Percentiles rank a stretch among this genome's conserved stretches.
Conservation (phyloP, 2,888 invertebrate species). For the Acleris sparsana region DNA sequence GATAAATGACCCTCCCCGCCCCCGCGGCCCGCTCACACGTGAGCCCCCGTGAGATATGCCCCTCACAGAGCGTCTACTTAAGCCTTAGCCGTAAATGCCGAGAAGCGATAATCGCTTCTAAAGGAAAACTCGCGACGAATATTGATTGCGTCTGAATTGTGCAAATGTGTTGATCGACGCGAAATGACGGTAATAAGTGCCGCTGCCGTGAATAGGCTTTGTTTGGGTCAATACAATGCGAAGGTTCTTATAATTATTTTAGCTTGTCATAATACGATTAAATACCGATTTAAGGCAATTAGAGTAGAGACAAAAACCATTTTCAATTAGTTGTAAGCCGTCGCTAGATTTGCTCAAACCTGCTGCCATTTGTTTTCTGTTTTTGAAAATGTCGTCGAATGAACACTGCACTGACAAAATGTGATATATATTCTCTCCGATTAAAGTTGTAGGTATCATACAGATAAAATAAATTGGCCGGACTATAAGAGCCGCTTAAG, state of each 20-base stretch:
- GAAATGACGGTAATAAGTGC: neutral
- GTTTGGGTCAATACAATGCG: neutral
- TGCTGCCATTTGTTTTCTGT: too few species aligned
- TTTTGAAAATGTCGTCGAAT: too few species aligned
- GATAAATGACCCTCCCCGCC: conserved; percentile 80
- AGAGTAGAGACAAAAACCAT: too few species aligned
- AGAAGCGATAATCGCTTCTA: conserved; percentile 70
- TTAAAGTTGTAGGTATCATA: too few species aligned
- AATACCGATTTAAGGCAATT: too few species aligned
- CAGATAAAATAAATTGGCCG: too few species aligned
- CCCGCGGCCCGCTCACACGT: conserved; percentile 70
- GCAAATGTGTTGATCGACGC: conserved; percentile 32
- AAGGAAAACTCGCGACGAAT: conserved; percentile 66
- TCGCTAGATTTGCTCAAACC: too few species aligned
- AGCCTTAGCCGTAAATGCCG: conserved; percentile 64
- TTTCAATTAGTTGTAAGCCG: too few species aligned
- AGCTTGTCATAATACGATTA: too few species aligned
- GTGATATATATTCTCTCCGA: too few species aligned
- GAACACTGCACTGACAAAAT: too few species aligned
- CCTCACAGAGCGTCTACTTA: conserved; percentile 68
- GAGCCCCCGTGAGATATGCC: conserved; percentile 73
- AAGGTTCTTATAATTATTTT: neutral
- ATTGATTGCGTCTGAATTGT: conserved; percentile 53
- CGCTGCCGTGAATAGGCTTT: neutral
- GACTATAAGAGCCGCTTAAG: too few species aligned